Evolutionary conservation across 2,888 invertebrate genomes (phyloP), one percentile per base, ranked within the genome.

Genomic region (Lochmaea capreae): DNA sequence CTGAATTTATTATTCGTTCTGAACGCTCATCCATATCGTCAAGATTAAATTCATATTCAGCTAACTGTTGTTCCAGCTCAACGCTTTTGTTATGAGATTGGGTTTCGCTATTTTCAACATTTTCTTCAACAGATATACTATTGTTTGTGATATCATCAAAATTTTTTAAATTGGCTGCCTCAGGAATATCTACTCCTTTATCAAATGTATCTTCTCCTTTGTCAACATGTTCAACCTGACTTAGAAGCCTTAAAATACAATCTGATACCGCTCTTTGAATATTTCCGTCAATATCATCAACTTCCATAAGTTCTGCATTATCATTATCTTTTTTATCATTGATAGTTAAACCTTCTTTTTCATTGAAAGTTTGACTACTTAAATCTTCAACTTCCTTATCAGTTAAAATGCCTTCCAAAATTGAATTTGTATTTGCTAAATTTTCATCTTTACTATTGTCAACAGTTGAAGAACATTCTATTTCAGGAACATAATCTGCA

Each of bases 11-110:
- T 8, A 54, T n/a, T 49, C 26, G 33, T 49, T 70, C 62, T 12
- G 74, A 65, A 68, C 75, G 76, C 33, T 79, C 79, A 63, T 82
- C 80, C 33, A 81, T 61, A 67, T 79, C 80, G 63, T 81, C 81
- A 61, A 83, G 74, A 72, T 79, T 83, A 71, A 81, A 83, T 74
- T 82, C 81, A 75, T 79, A 83, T 18, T 33, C 39, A 3, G 10
- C 33, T 39, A 10, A 61, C 16, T 33, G 14, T 14, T 61, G 9
- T 1, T 39, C 14, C 9, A n/a, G 5, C 12, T 26, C 39, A n/a
- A 9, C 11, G 6, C 16, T 43, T 65, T 18, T 63, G 57, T 68
- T 58, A 49, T n/a, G 57, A 16, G 12, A 16, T 67, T 12, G 33
- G 11, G 54, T 26, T 52, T 49, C 22, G 52, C 8, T 39, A 2